Evolutionary conservation across 2,888 invertebrate genomes (phyloP), one percentile per base, ranked within the genome.

Genomic region (Drosophila multiciliata): DNA sequence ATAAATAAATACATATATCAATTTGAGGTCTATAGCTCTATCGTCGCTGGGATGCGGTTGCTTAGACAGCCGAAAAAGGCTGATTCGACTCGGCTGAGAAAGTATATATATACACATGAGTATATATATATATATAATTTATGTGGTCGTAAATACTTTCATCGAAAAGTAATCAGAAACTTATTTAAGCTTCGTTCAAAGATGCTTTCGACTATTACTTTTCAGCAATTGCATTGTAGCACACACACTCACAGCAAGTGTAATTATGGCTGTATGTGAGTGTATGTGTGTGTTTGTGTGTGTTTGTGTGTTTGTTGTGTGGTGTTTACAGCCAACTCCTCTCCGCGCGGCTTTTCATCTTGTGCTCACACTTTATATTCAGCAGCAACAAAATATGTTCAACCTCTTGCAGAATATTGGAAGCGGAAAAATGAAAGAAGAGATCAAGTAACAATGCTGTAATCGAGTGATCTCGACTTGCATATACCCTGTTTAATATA

Each of bases 341-440:
- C 26, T 20, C 3, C 20, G 3, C 45, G 1, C 7, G 12, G 7
- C 40, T 40, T 17, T 8, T 40, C 40, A 40, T n/a, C n/a, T n/a
- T 8, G 8, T 7, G 11, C 23, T 11, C 23, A 50, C 35, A 65
- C 54, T 69, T 85, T 63, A 72, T 72, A 82, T 75, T 74, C 52
- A 54, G 62, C 65, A 72, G 40, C 52, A 61, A 35, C 63, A 67
- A 88, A 83, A 80, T 88, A 82, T 88, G 82, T 85, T 57, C 80
- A 61, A 61, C 32, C 55, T 64, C 71, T 68, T n/a, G 57, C 61
- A 62, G 73, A 79, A 82, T 78, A 81, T 75, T 75, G 66, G 66
- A 58, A 38, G 62, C 35, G 38, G 15, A 26, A 35, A n/a, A 11
- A 17, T 15, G 20, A 11, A 8, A 33, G 38, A 57, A 58, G n/a